Evolutionary conservation across 2,113 vertebrate species (phyloP), one percentile per base, ranked within the genome.

Genomic region (Tangachromis dhanisi): DNA sequence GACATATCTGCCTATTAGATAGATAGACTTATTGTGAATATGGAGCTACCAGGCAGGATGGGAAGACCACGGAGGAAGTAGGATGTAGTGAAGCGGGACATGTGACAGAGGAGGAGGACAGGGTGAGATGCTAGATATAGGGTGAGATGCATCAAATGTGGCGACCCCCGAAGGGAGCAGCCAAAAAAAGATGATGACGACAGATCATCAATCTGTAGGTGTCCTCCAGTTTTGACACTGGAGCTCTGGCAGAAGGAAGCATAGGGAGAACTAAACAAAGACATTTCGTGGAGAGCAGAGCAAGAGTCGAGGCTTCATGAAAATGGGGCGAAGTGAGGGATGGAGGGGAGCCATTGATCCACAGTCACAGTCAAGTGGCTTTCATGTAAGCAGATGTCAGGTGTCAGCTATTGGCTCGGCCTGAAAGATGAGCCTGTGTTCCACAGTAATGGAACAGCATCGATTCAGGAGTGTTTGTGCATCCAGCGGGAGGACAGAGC

Each of bases 341-440:
- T 19, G 82, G 61, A 86, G 84, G 68, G 66, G 68, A 55, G 83
- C 51, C 90, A 95, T 94, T 92, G 94, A 96, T 94, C 85, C 81
- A 54, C 87, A 88, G 89, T 89, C 92, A 86, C 90, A 91, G 88
- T 95, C 95, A 94, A 95, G 93, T 95, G 93, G 88, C 92, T 89
- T 93, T 90, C 93, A 90, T 96, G 94, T 96, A 94, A 95, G 94
- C 95, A 95, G 95, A 95, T 95, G 96, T 95, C 94, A 94, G 92
- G 92, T 94, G 95, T 94, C 95, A 90, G 92, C 90, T 89, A 90
- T 94, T 94, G 91, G 92, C 88, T 63, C 13, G 21, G 92, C 85
- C 89, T 95, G 96, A 95, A 95, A 95, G 95, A 96, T 92, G 96
- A 95, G 93, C 87, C 76, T 91, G 91, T 94, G 91, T 92, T 95